Base-by-base conservation (phyloP, 92 coral and sea anemone species). In the Heteractis magnifica region DNA sequence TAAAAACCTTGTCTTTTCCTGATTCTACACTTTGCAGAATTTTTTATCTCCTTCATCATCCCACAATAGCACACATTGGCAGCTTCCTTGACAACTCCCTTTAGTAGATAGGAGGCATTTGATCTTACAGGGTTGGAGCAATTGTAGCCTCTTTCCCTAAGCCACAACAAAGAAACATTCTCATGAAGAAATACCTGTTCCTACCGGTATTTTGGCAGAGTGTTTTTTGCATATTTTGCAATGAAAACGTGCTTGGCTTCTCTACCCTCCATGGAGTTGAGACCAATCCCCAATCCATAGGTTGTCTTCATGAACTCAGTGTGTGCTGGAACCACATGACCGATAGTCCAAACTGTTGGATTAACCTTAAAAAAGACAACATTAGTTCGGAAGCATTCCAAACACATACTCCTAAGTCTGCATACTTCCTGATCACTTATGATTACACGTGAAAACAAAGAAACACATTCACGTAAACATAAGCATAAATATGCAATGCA, bases 251-350 rank as follows among this genome's bases (percentile, higher is more conserved):
- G 90, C 51, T 87, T 87, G 70, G 88, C 88, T 65, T 88, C 88
- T 20, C 91, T 77, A 10, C 91, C 91, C 53, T 88, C 91, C 91
- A 88, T 88, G 5, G 91, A 88, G 52, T 78, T 88, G 6, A 88
- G 84, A 6, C 83, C 91, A 9, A 88, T 19, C 8, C 84, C 91
- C 88, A 88, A 59, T 20, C 85, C 90, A 82, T 87, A 87, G 56
- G 70, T 83, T 15, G 48, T 8, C n/a, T 75, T 26, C 90, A 87
- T 87, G 51, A 77, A 79, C 81, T 72, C 56, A 11, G 88, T 79
- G 44, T 84, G 91, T 5, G 83, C 80, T 48, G 91, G 91, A 19
- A 88, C 85, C 52, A 88, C 77, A 34, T 34, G 44, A 2, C 44
- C 44, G 44, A 50, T 87, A 64, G 88, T 34, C 44, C 44, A 34